Evolutionary conservation across 2,888 invertebrate genomes (phyloP).

Genomic region (Polyploca ridens): DNA sequence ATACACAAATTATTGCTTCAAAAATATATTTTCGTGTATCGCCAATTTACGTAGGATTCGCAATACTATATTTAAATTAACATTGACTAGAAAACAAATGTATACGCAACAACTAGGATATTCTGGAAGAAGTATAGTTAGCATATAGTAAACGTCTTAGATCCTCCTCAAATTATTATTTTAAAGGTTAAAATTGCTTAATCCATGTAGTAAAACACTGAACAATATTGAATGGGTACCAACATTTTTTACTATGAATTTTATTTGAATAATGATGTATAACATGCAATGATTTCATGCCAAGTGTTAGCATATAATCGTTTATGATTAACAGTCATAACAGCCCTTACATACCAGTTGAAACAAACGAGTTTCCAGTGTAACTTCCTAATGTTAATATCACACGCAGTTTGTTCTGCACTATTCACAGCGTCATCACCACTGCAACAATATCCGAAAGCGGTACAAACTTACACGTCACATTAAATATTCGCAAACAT

Average conservation of each 20-base stretch:
- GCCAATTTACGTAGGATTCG: background rate
- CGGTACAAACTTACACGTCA: background rate
- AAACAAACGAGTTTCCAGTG: constrained; percentile 3
- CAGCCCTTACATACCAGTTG: background rate
- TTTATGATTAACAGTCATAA: background rate
- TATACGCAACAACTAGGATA: constrained; percentile 1
- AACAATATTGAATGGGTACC: background rate
- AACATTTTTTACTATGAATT: background rate
- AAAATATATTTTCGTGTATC: constrained; percentile 36
- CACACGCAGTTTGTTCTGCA: constrained; percentile 10
- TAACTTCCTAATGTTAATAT: constrained; percentile 12
- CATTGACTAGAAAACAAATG: constrained; percentile 12
- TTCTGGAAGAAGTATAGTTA: background rate
- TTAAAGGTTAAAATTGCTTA: background rate
- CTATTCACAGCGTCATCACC: background rate
- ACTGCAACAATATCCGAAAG: background rate
- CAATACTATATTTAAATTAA: constrained; percentile 1
- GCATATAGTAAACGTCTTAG: background rate
- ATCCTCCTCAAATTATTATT: background rate
- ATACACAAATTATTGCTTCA: constrained; percentile 54
- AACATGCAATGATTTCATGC: background rate
- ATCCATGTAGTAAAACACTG: background rate
- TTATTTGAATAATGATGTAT: background rate
- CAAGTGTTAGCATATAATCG: background rate
- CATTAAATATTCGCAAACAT: background rate